Evolutionary conservation across 2,113 vertebrate species (phyloP).

Genomic region (Tyto alba): DNA sequence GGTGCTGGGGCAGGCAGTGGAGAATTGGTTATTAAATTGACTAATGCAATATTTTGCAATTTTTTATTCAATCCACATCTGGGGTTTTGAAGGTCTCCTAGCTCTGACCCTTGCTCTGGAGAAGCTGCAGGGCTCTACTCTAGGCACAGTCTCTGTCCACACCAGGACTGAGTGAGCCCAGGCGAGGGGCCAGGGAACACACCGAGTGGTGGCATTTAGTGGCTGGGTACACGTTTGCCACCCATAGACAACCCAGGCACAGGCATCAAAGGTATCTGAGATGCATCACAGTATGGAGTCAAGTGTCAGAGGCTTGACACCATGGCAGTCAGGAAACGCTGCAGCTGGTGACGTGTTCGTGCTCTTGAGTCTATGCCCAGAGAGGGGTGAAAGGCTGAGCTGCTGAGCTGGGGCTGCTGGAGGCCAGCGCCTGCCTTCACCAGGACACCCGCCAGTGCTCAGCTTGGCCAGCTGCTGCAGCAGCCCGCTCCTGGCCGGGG

Average conservation of each 20-base stretch:
- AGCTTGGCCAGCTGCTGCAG: not conserved
- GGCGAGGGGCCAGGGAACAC: too few relatives aligned
- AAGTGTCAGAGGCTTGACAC: not conserved
- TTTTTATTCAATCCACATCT: not conserved
- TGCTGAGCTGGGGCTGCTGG: not conserved
- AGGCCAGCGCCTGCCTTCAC: conserved; percentile 16
- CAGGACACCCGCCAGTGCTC: not conserved
- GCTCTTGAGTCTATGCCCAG: not conserved
- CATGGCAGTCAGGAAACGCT: not conserved
- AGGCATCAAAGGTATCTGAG: not conserved
- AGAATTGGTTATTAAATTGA: not conserved
- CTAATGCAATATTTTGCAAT: not conserved
- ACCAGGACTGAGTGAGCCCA: rapidly evolving
- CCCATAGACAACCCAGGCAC: too few relatives aligned
- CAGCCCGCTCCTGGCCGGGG: conserved; percentile 21
- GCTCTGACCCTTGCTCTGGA: not conserved
- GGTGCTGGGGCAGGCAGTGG: too few relatives aligned
- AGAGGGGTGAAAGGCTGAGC: not conserved
- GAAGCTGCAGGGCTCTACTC: not conserved
- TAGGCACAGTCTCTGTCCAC: not conserved
- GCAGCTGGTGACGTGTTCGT: conserved; percentile 21
- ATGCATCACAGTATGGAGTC: not conserved
- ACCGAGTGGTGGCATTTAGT: too few relatives aligned
- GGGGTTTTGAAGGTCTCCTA: not conserved
- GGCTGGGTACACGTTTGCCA: not conserved